A percentile compares a stretch with the other conserved stretches of the same genome.
Conservation (phyloP, 2,888 invertebrate species). For the Acleris holmiana region DNA sequence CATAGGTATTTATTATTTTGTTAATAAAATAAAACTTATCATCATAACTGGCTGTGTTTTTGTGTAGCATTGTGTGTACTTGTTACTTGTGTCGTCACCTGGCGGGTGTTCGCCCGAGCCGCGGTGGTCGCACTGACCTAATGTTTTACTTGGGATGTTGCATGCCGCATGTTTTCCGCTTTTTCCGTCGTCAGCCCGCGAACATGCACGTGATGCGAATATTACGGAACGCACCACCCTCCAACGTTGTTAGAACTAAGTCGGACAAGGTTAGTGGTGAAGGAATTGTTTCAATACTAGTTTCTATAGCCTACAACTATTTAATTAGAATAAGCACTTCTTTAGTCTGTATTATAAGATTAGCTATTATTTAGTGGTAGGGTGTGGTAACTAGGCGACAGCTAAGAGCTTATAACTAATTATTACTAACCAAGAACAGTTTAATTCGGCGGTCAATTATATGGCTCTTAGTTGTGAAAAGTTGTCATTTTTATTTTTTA, state of each 20-base stretch:
- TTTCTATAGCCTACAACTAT: conserved; percentile 13
- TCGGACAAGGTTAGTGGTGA: conserved; percentile 91
- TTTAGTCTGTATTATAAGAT: not conserved
- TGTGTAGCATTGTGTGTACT: conserved; percentile 43
- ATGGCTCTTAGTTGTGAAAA: conserved; percentile 11
- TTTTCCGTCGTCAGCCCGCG: conserved; percentile 85
- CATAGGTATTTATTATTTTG: conserved; percentile 63
- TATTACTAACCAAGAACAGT: not conserved
- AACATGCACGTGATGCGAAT: conserved; percentile 92
- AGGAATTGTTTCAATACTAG: conserved; percentile 20
- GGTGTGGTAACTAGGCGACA: conserved; percentile 5
- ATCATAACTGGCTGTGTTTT: conserved; percentile 42
- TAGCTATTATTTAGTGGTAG: conserved; percentile 15
- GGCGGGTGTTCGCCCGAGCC: not conserved
- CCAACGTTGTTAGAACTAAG: conserved; percentile 92
- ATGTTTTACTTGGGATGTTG: conserved; percentile 52
- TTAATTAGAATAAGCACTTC: conserved; percentile 21
- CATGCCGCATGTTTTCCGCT: conserved; percentile 75
- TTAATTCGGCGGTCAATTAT: not conserved
- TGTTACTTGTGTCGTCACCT: not conserved
- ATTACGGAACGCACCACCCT: conserved; percentile 93
- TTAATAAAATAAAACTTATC: conserved; percentile 49
- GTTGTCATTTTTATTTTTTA: conserved; percentile 10
- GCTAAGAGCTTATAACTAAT: not conserved
- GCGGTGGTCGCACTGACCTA: not conserved